Conservation (phyloP, 2,888 invertebrate genomes). For the Coecobrya sp. region DNA sequence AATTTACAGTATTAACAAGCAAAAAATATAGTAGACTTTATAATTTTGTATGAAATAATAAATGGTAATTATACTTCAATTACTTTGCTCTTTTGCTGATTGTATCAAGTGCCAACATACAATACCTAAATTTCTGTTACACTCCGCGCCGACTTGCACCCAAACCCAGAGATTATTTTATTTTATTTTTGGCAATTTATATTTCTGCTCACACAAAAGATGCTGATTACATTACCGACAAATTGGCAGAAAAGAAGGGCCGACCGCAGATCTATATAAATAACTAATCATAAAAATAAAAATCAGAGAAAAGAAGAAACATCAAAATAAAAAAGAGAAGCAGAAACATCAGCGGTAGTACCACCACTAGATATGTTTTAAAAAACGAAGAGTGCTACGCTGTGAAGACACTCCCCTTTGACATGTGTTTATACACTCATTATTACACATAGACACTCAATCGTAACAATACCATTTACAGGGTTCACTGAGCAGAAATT, state of each 20-base stretch:
- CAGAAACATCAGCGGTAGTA: not conserved
- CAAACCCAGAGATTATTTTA: not conserved
- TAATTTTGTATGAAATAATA: conserved; percentile 51
- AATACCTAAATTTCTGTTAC: not conserved
- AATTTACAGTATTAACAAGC: conserved; percentile 74
- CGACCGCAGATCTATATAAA: not conserved
- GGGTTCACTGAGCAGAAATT: conserved; percentile 79
- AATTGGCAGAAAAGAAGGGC: conserved; percentile 27
- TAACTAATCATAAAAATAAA: not conserved
- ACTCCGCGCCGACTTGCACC: too few species aligned
- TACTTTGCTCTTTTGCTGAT: conserved; percentile 18
- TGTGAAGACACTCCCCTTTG: conserved; percentile 75
- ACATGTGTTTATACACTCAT: conserved; percentile 70
- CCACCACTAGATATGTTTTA: not conserved
- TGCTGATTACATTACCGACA: conserved; percentile 3
- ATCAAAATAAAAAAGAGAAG: not conserved
- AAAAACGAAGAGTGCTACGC: conserved; percentile 25
- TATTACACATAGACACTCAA: conserved; percentile 57
- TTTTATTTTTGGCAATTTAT: not conserved
- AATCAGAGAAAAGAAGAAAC: not conserved
- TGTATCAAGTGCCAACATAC: conserved; percentile 25
- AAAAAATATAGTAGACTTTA: conserved; percentile 51
- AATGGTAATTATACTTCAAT: conserved; percentile 57
- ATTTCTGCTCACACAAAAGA: not conserved
- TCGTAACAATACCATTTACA: conserved; percentile 72